Evolutionary conservation across 92 coral and sea anemone genomes (phyloP).

Genomic region (Montipora capitata): DNA sequence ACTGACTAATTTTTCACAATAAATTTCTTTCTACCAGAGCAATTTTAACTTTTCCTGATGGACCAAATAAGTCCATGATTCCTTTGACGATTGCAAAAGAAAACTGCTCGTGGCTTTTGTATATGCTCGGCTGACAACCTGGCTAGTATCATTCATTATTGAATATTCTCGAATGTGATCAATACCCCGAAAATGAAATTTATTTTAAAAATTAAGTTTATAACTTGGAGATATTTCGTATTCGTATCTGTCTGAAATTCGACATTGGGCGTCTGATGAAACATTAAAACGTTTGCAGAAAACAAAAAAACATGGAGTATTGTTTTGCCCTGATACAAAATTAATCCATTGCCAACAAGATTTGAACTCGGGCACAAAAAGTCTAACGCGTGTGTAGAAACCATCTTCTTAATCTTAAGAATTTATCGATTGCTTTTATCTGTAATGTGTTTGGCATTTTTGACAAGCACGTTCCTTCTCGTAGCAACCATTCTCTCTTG

Average conservation of each 20-base stretch:
- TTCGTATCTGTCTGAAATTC: neutral
- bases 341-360: too few species aligned
- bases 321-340: too few species aligned
- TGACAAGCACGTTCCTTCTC: neutral
- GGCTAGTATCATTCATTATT: slow-evolving; percentile 14
- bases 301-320: too few species aligned
- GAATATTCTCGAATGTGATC: neutral
- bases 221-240: neutral
- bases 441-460: neutral
- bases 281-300: neutral
- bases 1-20: too few species aligned
- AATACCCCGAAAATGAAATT: neutral
- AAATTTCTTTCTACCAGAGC: too few species aligned
- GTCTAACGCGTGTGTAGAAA: neutral
- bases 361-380: neutral
- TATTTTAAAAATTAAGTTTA: neutral
- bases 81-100: too few species aligned
- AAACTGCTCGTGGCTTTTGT: slow-evolving; percentile 14
- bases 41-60: too few species aligned
- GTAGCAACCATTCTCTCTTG: slow-evolving; percentile 15
- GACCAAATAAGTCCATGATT: too few species aligned
- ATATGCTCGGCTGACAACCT: neutral
- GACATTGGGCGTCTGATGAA: neutral
- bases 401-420: neutral
- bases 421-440: neutral